Evolutionary conservation across 2,888 invertebrate genomes (phyloP), one percentile per base, ranked within the genome.

Genomic region (Apocheima hispidaria): DNA sequence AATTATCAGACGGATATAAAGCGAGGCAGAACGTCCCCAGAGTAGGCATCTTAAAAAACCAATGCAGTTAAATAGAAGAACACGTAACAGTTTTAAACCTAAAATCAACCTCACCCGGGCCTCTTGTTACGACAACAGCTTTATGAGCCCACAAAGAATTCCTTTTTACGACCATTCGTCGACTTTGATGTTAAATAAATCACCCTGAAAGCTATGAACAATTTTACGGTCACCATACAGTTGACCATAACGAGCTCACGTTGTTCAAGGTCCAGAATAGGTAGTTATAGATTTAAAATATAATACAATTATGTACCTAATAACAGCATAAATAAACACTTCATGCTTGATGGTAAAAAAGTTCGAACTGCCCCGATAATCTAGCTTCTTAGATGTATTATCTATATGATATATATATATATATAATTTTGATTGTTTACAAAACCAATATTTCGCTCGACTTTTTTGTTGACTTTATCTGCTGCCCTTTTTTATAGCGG

Each of bases 121-220:
- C 74, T 59, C 75, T 51, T 63, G 60, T 60, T 59, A 62, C 70
- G 68, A 69, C 65, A 68, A 67, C 58, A 61, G 60, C 66, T 81
- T 81, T 79, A 78, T 76, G 73, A 65, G 68, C 70, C 71, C 68
- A 77, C 76, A 72, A 70, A 74, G 63, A 74, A 59, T 63, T 73
- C 63, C 72, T 74, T 77, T 82, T 79, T 81, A 84, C 77, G 80
- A 84, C 63, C 71, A 63, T 66, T 46, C 44, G 60, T 73, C 71
- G 73, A 78, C 73, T 75, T 80, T 79, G 73, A 79, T 78, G 73
- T 72, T 71, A 76, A 73, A 74, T 76, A 70, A 75, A 79, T 73
- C 72, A 78, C 61, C 63, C 57, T 65, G 65, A 72, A 69, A 67
- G 69, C 69, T 71, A 72, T 74, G 67, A 75, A 68, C 71, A 59